These are phyloP conservation scores for Procavia capensis DNA, from an alignment of 2,113 vertebrate genomes.

Conservation along the genomic window DNA sequence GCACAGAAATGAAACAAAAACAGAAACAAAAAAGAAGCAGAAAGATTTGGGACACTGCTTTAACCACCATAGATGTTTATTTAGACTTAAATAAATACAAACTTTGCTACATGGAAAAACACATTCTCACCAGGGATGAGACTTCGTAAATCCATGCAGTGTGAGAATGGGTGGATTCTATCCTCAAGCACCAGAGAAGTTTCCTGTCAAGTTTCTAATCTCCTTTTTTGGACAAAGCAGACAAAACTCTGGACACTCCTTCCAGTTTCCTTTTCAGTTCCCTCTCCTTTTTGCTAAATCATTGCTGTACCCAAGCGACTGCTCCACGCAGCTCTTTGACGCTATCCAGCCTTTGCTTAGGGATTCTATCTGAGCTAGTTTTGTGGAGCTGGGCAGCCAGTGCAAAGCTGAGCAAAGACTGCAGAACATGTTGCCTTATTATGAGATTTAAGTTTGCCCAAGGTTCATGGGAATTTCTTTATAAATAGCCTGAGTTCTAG, in stretches of 20 bases:
- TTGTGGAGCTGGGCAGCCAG: not conserved
- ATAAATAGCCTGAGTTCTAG: not conserved
- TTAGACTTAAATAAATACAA: not conserved
- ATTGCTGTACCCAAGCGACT: not conserved
- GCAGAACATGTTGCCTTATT: not conserved
- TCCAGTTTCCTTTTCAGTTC: slow-evolving; percentile 48
- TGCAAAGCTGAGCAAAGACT: no score
- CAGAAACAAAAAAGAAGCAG: slow-evolving; percentile 7
- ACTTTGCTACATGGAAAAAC: not conserved
- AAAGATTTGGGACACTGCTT: not conserved
- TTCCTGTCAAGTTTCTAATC: not conserved
- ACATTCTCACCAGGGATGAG: not conserved
- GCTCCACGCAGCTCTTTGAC: not conserved
- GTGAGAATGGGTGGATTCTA: not conserved
- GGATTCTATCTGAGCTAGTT: not conserved
- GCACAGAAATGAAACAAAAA: not conserved
- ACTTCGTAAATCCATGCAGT: not conserved
- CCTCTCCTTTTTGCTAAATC: not conserved
- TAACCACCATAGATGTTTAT: not conserved
- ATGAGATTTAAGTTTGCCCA: not conserved
- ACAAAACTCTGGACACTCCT: slow-evolving; percentile 48
- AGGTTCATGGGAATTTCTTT: not conserved
- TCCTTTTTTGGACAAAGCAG: slow-evolving; percentile 78
- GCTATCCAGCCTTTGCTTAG: not conserved
- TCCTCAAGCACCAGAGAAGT: not conserved